A percentile compares a stretch with the other conserved stretches of the same genome.
phyloP scores from a whole-genome alignment of 2,888 invertebrate genomes.

The Liopterus haemorrhoidalis region DNA sequence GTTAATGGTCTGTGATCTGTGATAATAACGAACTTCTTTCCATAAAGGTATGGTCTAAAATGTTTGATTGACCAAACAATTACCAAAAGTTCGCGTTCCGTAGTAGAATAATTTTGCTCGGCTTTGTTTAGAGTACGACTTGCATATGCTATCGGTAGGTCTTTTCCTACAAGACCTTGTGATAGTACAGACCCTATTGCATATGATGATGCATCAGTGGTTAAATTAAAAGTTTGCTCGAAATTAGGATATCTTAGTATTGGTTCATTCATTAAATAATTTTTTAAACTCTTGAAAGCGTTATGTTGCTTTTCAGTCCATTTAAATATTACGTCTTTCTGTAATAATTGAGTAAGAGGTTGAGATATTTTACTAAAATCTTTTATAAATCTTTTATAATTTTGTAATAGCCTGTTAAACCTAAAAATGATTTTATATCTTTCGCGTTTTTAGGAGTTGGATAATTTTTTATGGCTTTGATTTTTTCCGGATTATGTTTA shows the following conservation, averaged over 20 bases:
- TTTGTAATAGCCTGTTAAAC: constrained; percentile 22
- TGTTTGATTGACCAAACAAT: constrained; percentile 16
- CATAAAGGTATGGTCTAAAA: constrained; percentile 19
- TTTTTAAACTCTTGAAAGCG: constrained; percentile 10
- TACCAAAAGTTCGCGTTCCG: constrained; percentile 16
- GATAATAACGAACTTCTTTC: constrained; percentile 15
- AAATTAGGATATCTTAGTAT: constrained; percentile 20
- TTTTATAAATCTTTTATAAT: constrained; percentile 23
- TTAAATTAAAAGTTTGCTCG: constrained; percentile 11
- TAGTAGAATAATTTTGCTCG: constrained; percentile 14
- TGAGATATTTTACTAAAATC: constrained; percentile 21
- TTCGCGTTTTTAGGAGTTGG: constrained; percentile 24
- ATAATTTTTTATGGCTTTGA: constrained; percentile 25
- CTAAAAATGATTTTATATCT: constrained; percentile 22
- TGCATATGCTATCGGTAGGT: constrained; percentile 19
- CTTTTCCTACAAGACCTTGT: constrained; percentile 8
- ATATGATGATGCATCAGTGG: constrained; percentile 12
- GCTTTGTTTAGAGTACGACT: constrained; percentile 16
- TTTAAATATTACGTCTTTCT: constrained; percentile 15
- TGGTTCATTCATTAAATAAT: constrained; percentile 7
- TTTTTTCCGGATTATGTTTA: constrained; percentile 29
- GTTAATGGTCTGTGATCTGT: constrained; percentile 18
- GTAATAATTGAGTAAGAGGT: constrained; percentile 15
- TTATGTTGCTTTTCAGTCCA: constrained; percentile 17
- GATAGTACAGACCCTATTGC: constrained; percentile 18